Evolutionary conservation across 2,797 vertebrate species (phyloP).

Genomic region (Coreius guichenoti): DNA sequence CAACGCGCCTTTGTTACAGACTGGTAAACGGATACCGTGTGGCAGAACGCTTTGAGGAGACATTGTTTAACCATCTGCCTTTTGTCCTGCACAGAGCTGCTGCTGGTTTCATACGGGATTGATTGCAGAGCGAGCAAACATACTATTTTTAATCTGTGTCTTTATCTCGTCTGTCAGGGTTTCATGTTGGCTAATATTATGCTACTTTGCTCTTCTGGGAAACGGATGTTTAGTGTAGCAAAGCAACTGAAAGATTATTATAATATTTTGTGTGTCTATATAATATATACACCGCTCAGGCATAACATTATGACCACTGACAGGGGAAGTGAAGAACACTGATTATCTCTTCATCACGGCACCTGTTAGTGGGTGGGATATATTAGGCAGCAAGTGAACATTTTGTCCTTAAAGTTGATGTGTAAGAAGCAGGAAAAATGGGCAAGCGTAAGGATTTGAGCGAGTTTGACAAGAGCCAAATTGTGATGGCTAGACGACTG

Average conservation of each 20-base stretch:
- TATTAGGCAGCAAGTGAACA: too few species aligned
- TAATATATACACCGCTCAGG: too few species aligned
- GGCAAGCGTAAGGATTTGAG: too few species aligned
- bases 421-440: too few species aligned
- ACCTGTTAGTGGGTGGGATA: too few species aligned
- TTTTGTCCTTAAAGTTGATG: too few species aligned
- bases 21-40: conserved; percentile 51
- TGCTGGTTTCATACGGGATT: conserved; percentile 52
- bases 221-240: not conserved
- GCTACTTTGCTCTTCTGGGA: too few species aligned
- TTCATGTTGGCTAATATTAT: not conserved
- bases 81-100: conserved; percentile 43
- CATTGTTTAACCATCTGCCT: conserved; percentile 39
- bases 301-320: too few species aligned
- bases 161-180: not conserved
- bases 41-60: conserved; percentile 51
- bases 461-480: too few species aligned
- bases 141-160: not conserved
- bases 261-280: not conserved
- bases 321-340: too few species aligned
- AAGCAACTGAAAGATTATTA: not conserved
- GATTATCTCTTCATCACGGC: too few species aligned
- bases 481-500: too few species aligned
- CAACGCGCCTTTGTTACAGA: conserved; percentile 47
- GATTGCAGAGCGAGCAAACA: not conserved